Evolutionary conservation across 2,113 vertebrate genomes (phyloP), one percentile per base, ranked within the genome.

Genomic region (Asarcornis scutulata): DNA sequence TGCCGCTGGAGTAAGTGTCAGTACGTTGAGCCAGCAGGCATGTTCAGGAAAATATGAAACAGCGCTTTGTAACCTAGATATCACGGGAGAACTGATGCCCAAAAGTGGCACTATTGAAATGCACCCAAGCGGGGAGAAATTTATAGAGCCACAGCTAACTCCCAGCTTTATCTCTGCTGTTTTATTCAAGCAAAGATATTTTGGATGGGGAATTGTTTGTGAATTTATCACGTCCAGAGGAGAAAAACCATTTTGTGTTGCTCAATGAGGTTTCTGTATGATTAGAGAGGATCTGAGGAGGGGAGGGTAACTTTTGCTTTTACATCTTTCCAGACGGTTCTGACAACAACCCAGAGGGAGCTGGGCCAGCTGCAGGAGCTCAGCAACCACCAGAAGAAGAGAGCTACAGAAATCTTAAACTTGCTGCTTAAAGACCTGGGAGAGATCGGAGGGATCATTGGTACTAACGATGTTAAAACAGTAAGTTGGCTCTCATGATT

Each of bases 311-410:
- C 78, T 60, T 93, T 34, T 18, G 59, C 32, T 75, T 46, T 90
- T 18, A 6, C 90, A 95, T 66, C 92, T 94, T 96, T 96, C 31
- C 97, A 99, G 99, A 98, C 94, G 5, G 87, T 97, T 63, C 82
- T 99, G 96, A 97, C 95, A 15, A 96, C 91, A 0, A 98, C 98
- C 7, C 99, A 99, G 97, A 97, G 98, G 90, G 99, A 99, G 90
- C 96, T 99, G 91, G 96, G 92, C 86, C 98, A 99, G 95, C 83
- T 99, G 36, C 98, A 99, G 95, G 99, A 99, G 93, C 98, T 99
- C 69, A 98, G 98, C 74, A 98, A 98, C 79, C 98, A 99, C 71
- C 99, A 99, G 98, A 99, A 98, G 95, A 99, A 99, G 95, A 97
- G 99, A 89, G 98, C 98, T 0, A 98, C 98, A 0, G 99, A 99